phyloP scores from a whole-genome alignment of 2,888 invertebrate genomes.

The Pollenia griseotomentosa region DNA sequence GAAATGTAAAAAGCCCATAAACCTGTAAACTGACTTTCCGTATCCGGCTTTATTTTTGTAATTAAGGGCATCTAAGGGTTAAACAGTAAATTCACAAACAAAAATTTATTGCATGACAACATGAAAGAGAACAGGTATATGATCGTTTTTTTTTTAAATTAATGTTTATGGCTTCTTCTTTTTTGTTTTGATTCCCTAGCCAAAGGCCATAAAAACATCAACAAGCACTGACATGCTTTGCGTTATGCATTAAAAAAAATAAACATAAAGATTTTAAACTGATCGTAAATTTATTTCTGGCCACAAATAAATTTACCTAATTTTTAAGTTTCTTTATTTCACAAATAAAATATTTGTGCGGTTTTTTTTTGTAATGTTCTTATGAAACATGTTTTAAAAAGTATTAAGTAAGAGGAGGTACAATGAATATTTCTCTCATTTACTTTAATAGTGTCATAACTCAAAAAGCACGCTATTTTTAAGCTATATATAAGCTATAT shows the following conservation, averaged over 20 bases:
- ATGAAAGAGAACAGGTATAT: constrained; percentile 6
- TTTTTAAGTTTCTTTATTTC: constrained; percentile 23
- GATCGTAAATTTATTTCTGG: constrained; percentile 26
- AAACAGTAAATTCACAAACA: background rate
- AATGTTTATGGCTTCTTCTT: background rate
- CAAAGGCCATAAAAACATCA: constrained; percentile 7
- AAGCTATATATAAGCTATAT: too few species aligned
- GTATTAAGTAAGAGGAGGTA: background rate
- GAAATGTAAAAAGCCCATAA: too few species aligned
- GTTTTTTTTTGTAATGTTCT: too few species aligned
- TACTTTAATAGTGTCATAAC: too few species aligned
- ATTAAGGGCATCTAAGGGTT: constrained; percentile 6
- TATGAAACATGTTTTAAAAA: background rate
- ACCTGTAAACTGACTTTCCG: too few species aligned
- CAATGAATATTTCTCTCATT: background rate
- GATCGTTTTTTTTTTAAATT: background rate
- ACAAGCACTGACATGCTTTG: constrained; percentile 26
- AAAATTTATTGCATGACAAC: background rate
- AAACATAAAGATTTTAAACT: constrained; percentile 17
- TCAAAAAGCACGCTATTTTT: too few species aligned
- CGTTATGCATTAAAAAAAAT: constrained; percentile 15
- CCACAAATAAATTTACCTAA: constrained; percentile 12
- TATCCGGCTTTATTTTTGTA: too few species aligned
- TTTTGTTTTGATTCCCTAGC: background rate
- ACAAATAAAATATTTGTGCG: too few species aligned